Evolutionary conservation across 2,888 invertebrate genomes (phyloP).

Genomic region (Dermolepida albohirtum): DNA sequence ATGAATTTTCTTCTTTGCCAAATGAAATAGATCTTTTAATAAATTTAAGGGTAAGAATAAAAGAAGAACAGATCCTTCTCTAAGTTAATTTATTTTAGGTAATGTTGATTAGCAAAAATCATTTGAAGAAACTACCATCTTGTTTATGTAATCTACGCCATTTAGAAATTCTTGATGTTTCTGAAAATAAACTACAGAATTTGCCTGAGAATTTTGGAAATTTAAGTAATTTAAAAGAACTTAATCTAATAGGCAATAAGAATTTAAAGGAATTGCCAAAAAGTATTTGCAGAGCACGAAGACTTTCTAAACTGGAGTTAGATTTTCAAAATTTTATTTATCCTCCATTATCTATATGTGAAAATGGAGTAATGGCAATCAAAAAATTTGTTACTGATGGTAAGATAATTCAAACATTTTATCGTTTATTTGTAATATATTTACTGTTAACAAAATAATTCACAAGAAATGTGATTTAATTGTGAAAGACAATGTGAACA

Average conservation of each 20-base stretch:
- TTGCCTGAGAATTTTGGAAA: constrained; percentile 75
- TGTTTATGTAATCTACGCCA: constrained; percentile 73
- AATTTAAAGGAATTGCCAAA: constrained; percentile 72
- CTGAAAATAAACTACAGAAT: constrained; percentile 75
- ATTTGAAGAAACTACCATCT: constrained; percentile 76
- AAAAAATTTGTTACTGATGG: constrained; percentile 74
- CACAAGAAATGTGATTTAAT: neutral
- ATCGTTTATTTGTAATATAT: neutral
- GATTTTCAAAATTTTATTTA: constrained; percentile 73
- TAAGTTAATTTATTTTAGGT: constrained; percentile 64
- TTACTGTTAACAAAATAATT: neutral
- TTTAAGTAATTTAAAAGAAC: constrained; percentile 70
- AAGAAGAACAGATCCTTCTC: neutral
- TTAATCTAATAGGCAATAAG: constrained; percentile 73
- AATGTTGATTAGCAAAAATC: constrained; percentile 80
- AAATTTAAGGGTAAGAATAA: constrained; percentile 72
- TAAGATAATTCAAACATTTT: constrained; percentile 48
- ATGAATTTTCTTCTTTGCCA: constrained; percentile 74
- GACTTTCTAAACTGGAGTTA: constrained; percentile 72
- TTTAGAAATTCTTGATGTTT: constrained; percentile 77
- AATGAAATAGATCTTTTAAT: constrained; percentile 74
- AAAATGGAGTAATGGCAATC: constrained; percentile 73
- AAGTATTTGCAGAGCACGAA: constrained; percentile 74
- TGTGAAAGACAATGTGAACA: no score
- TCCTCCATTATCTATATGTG: constrained; percentile 73